Conservation (phyloP, 2,113 vertebrate genomes). For the Atherinomorus stipes region DNA sequence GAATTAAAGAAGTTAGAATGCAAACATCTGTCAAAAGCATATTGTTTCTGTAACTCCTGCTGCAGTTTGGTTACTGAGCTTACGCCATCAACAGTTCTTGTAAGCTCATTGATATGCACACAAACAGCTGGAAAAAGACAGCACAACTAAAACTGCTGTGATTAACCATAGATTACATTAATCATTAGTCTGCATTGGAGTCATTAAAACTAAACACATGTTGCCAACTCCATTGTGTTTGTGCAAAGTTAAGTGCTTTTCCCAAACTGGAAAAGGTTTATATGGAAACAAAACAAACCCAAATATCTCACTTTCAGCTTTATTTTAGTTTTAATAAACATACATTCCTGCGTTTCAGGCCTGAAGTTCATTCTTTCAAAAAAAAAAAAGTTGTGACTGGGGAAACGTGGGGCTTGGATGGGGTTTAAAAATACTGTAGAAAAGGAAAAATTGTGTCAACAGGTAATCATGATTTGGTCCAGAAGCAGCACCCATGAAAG, state of each 20-base stretch:
- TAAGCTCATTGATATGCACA: background rate
- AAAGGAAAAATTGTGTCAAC: too few relatives aligned
- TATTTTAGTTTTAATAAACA: background rate
- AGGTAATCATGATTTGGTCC: too few relatives aligned
- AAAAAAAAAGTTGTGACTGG: too few relatives aligned
- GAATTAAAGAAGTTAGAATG: conserved; percentile 16
- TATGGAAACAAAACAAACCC: too few relatives aligned
- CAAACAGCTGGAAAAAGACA: background rate
- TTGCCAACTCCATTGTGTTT: background rate
- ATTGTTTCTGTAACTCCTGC: background rate
- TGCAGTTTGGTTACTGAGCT: background rate
- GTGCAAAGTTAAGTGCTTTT: conserved; percentile 11
- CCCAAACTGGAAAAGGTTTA: too few relatives aligned
- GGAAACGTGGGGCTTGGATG: too few relatives aligned
- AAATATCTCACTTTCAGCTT: background rate
- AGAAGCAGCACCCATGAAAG: too few relatives aligned
- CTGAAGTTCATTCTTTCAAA: too few relatives aligned
- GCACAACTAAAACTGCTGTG: conserved; percentile 38
- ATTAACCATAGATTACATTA: conserved; percentile 37
- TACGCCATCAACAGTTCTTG: background rate
- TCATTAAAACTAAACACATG: conserved; percentile 14
- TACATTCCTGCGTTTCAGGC: background rate
- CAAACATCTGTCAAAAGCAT: background rate
- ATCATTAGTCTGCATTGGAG: background rate
- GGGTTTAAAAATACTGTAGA: too few relatives aligned